A percentile compares a stretch with the other conserved stretches of the same genome.
These are phyloP conservation scores for Rallus limicola DNA, from an alignment of 2,113 vertebrate species.

Conservation along the genomic window DNA sequence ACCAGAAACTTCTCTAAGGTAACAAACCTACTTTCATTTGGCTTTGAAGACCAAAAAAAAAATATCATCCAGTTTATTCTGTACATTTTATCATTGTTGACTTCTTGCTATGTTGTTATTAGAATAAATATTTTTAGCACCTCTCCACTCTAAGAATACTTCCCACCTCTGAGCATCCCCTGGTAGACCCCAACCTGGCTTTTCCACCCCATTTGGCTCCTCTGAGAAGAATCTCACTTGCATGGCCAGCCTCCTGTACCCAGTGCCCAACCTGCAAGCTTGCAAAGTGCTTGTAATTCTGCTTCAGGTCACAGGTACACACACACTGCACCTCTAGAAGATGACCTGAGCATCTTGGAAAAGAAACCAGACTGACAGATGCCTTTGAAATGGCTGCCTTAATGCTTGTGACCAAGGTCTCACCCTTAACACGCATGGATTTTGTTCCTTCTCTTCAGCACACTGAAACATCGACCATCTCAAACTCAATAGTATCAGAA, in stretches of 20 bases:
- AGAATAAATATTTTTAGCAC: background rate
- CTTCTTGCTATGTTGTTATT: background rate
- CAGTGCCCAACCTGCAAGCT: background rate
- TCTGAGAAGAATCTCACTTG: background rate
- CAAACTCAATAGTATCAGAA: background rate
- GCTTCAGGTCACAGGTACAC: background rate
- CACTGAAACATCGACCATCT: background rate
- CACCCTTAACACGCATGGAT: background rate
- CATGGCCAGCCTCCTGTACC: background rate
- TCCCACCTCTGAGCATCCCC: background rate
- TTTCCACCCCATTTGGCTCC: fast-evolving
- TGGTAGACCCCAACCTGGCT: background rate
- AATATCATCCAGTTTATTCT: background rate
- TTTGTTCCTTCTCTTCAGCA: background rate
- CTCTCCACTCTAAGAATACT: background rate
- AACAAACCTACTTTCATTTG: background rate
- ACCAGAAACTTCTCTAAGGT: background rate
- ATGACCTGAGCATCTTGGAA: background rate
- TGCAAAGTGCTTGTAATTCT: background rate
- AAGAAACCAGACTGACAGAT: background rate
- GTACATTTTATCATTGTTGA: background rate
- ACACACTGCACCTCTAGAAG: background rate
- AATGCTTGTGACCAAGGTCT: background rate
- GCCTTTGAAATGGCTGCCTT: background rate
- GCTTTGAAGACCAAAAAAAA: background rate